Conservation (phyloP, 53 echinoderm and acorn worm genomes). For the Paelopatides confundens region DNA sequence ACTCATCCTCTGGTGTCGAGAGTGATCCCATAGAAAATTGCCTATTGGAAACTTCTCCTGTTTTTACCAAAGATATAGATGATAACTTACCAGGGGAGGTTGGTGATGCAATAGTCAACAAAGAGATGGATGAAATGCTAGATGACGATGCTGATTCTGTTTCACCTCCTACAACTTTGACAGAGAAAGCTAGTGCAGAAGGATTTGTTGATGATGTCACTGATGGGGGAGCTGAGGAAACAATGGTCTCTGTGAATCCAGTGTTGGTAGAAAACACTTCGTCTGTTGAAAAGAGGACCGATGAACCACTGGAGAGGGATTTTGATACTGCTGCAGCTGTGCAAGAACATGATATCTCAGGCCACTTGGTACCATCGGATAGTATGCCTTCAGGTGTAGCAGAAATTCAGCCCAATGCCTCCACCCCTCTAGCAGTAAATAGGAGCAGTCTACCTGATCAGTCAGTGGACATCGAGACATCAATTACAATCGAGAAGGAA, state of each 20-base stretch:
- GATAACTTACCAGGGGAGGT: background rate
- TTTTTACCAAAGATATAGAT: background rate
- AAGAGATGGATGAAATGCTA: background rate
- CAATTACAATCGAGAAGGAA: background rate
- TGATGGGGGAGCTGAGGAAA: background rate
- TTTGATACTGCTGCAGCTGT: background rate
- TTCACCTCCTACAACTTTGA: background rate
- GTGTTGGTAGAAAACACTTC: background rate
- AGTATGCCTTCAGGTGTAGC: background rate
- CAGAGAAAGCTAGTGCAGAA: background rate
- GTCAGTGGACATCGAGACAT: background rate
- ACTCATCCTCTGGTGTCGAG: too few species aligned
- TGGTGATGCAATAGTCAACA: background rate
- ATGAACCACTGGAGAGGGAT: background rate
- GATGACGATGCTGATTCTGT: background rate
- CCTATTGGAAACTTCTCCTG: background rate
- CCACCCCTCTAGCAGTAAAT: background rate
- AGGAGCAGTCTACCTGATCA: background rate
- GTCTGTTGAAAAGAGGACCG: background rate
- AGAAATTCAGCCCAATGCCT: background rate
- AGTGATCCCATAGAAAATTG: background rate
- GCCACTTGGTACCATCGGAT: background rate
- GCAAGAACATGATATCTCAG: background rate
- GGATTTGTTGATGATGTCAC: background rate
- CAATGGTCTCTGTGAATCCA: background rate